Evolutionary conservation across 1,140 invertebrate genomes (phyloP).

Genomic region (Trichonephila clavipes): DNA sequence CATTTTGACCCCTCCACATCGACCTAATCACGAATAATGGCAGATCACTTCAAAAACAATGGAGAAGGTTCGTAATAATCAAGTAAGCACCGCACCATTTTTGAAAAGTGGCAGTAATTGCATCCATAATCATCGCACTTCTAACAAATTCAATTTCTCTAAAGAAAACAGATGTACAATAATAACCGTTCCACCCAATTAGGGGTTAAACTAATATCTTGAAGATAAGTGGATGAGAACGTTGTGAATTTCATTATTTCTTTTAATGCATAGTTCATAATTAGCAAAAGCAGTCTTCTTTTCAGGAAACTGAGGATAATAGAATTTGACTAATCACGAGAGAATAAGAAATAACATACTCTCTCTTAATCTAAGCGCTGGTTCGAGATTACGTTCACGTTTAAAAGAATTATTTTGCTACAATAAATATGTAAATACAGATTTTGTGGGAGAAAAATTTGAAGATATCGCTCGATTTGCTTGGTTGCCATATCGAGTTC

Average conservation of each 20-base stretch:
- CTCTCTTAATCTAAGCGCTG: not conserved
- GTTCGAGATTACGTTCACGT: not conserved
- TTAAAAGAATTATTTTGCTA: not conserved
- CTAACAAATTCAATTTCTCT: slow-evolving; percentile 46
- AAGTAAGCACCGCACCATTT: slow-evolving; percentile 2
- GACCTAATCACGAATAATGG: slow-evolving; percentile 28
- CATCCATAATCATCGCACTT: slow-evolving; percentile 35
- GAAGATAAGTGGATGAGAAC: not conserved
- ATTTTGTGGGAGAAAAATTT: not conserved
- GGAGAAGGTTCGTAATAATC: slow-evolving; percentile 32
- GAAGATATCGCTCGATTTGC: not conserved
- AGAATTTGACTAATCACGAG: too few species aligned
- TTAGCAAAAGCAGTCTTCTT: slow-evolving; percentile 4
- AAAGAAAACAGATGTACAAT: slow-evolving; percentile 69
- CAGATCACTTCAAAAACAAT: slow-evolving; percentile 43
- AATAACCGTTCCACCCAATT: slow-evolving; percentile 56
- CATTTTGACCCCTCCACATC: not conserved
- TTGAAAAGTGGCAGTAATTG: slow-evolving; percentile 22
- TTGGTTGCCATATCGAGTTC: too few species aligned
- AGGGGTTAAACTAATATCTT: slow-evolving; percentile 59
- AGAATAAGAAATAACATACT: not conserved
- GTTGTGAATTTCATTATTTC: slow-evolving; percentile 56
- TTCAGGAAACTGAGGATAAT: too few species aligned
- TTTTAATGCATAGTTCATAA: slow-evolving; percentile 55
- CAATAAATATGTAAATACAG: too few species aligned